Evolutionary conservation across 2,888 invertebrate genomes (phyloP), one percentile per base, ranked within the genome.

Genomic region (Callyntrura guangdongensis): DNA sequence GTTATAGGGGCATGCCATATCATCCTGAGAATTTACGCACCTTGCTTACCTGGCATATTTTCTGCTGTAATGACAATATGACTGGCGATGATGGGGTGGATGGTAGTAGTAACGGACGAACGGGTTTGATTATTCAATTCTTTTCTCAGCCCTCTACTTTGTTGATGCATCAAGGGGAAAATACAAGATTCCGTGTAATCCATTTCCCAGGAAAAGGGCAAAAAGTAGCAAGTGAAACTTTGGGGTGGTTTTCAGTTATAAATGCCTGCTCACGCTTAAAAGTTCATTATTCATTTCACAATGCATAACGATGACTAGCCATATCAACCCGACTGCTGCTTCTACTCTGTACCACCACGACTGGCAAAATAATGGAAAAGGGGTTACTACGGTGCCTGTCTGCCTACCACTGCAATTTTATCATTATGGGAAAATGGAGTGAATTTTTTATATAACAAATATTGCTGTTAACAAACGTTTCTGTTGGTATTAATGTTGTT

Each of bases 1-100:
- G 69, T 67, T 49, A 49, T 17, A 22, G 64, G 47, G 25, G 53
- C 27, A 56, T 49, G 87, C 79, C 47, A 64, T 25, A 72, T 74
- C 74, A 77, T 49, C 67, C 83, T 89, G 89, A 53, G 89, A 89
- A 89, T n/a, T 83, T 84, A 36, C 74, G 84, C 89, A 89, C 89
- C 89, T 89, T 89, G 89, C 84, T 89, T 74, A 89, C 56, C 59
- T 59, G 25, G 45, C 69, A 84, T 61, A 56, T 59, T 59, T 53
- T 56, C 22, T 77, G 9, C 25, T 36, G n/a, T 45, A 14, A 17
- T 72, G 36, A 14, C n/a, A 20, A 36, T 17, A 72, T 72, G n/a
- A 72, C 36, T 22, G 11, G n/a, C 11, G 74, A 11, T 79, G 36
- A 20, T 72, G 79, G 79, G 79, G 79, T 79, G 79, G 79, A 79